Evolutionary conservation across 2,888 invertebrate genomes (phyloP).

Genomic region (Saturnia pavonia): DNA sequence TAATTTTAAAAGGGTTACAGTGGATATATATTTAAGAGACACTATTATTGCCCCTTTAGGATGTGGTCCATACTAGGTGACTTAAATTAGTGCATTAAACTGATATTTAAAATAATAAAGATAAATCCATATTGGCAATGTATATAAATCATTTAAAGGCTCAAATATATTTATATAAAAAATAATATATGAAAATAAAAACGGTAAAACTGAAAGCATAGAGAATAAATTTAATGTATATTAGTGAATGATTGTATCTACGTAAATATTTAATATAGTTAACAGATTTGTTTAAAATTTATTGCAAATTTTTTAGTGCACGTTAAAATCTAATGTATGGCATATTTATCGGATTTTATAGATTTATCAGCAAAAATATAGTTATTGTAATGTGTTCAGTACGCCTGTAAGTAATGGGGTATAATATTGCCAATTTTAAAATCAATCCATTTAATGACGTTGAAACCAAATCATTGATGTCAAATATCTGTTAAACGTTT

Average conservation of each 20-base stretch:
- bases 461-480: background rate
- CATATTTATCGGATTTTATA: slow-evolving; percentile 48
- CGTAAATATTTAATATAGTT: slow-evolving; percentile 24
- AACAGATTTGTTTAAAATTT: slow-evolving; percentile 35
- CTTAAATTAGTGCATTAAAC: slow-evolving; percentile 80
- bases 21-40: slow-evolving; percentile 21
- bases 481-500: background rate
- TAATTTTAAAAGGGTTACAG: slow-evolving; percentile 42
- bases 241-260: slow-evolving; percentile 62
- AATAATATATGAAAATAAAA: slow-evolving; percentile 62
- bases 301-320: slow-evolving; percentile 58
- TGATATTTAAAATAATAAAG: slow-evolving; percentile 61
- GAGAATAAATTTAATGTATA: slow-evolving; percentile 61
- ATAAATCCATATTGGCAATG: slow-evolving; percentile 53
- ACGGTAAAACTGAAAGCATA: slow-evolving; percentile 63
- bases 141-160: slow-evolving; percentile 75
- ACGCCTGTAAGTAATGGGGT: slow-evolving; percentile 39
- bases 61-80: slow-evolving; percentile 81
- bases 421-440: slow-evolving; percentile 14
- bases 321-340: slow-evolving; percentile 41
- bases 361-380: slow-evolving; percentile 54
- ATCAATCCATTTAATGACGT: background rate
- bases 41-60: slow-evolving; percentile 61
- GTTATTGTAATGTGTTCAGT: slow-evolving; percentile 72
- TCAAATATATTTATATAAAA: slow-evolving; percentile 75